Evolutionary conservation across 2,888 invertebrate species (phyloP), one percentile per base, ranked within the genome.

Genomic region (Trissoscelio sp.): DNA sequence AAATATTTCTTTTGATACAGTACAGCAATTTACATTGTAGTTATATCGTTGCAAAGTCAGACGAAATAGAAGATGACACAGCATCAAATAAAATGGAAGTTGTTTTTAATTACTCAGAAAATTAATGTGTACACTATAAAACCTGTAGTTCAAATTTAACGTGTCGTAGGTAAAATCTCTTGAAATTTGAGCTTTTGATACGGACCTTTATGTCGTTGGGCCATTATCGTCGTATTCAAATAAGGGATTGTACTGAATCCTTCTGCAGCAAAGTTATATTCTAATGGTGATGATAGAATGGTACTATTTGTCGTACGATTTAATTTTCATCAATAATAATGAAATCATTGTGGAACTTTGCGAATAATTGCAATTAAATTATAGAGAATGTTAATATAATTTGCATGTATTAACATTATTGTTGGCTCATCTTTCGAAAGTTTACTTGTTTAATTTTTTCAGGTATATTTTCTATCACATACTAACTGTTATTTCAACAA

Each of bases 71-170:
- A n/a, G n/a, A n/a, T n/a, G n/a, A n/a, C n/a, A n/a, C n/a, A n/a
- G n/a, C n/a, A 14, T 37, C 20, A 62, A 42, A 62, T 44, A 55
- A 77, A 55, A 60, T 31, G 31, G 44, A 72, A 58, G 22, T 55
- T 60, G 31, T 66, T 74, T 70, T 48, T 31, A 62, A 20, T 72
- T 79, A 51, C 44, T 57, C 62, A 72, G 51, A 67, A 72, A 67
- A 60, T 62, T 58, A 62, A 58, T 55, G 70, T 70, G 55, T 66
- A 66, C 42, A 51, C 39, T 60, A 37, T 51, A 62, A 42, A 72
- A 51, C 60, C 39, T 39, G 22, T 48, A 62, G 42, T 73, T 55
- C 11, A 62, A 62, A 55, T n/a, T n/a, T n/a, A n/a, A n/a, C n/a
- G 53, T 73, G 51, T 51, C 24, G 42, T n/a, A n/a, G 24, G 14